A percentile compares a stretch with the other conserved stretches of the same genome.
phyloP scores from a whole-genome alignment of 2,888 invertebrate genomes.

The Minunthozetes semirufus region DNA sequence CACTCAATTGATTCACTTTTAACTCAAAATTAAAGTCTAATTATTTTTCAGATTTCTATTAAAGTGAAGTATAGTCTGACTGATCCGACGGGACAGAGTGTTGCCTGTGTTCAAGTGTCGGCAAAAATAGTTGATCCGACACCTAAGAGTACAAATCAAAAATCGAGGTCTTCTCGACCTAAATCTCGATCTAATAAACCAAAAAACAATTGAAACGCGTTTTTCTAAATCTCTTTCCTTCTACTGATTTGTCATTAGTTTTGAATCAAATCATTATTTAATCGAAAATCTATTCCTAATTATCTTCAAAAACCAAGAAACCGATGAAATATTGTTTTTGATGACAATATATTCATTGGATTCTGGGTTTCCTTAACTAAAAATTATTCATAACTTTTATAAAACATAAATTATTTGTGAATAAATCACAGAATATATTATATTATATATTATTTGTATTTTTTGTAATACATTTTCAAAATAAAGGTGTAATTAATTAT shows the following conservation, averaged over 20 bases:
- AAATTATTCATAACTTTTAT: too few relatives aligned
- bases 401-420: too few relatives aligned
- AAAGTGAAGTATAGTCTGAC: slow-evolving; percentile 38
- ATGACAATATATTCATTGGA: too few relatives aligned
- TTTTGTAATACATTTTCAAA: too few relatives aligned
- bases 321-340: too few relatives aligned
- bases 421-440: too few relatives aligned
- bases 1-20: neutral
- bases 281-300: too few relatives aligned
- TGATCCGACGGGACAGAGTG: slow-evolving; percentile 33
- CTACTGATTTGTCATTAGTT: neutral
- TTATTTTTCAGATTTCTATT: slow-evolving; percentile 37
- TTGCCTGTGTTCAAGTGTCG: slow-evolving; percentile 37
- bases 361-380: too few relatives aligned
- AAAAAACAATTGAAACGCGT: slow-evolving; percentile 4
- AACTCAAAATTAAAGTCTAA: neutral
- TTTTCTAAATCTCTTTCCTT: neutral
- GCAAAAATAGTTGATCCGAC: slow-evolving; percentile 38
- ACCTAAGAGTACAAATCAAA: slow-evolving; percentile 27
- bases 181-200: slow-evolving; percentile 2
- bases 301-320: too few relatives aligned
- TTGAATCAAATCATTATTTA: neutral
- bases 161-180: neutral
- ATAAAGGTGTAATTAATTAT: too few relatives aligned
- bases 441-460: too few relatives aligned